These are phyloP conservation scores for Cryptocephalus primarius DNA, from an alignment of 2,888 invertebrate species.

Conservation along the genomic window DNA sequence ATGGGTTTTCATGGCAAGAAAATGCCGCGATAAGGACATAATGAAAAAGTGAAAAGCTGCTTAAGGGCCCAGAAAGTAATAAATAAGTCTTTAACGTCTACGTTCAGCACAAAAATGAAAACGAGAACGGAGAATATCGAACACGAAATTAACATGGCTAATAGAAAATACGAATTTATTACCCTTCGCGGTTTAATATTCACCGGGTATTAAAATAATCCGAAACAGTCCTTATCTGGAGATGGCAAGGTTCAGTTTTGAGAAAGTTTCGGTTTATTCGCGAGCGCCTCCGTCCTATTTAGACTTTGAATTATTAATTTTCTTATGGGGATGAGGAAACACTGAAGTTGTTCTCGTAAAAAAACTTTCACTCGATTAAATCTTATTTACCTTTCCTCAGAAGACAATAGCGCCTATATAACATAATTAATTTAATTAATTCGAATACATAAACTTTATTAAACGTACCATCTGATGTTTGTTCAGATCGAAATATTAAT, in stretches of 20 bases:
- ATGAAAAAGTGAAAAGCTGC: slow-evolving; percentile 18
- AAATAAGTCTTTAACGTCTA: slow-evolving; percentile 21
- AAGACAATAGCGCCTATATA: not conserved
- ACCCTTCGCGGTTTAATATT: slow-evolving; percentile 13
- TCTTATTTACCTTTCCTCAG: not conserved
- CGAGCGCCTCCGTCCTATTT: slow-evolving; percentile 10
- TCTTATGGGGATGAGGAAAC: slow-evolving; percentile 14
- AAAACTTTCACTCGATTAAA: slow-evolving; percentile 1
- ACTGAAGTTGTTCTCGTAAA: not conserved
- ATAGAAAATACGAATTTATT: slow-evolving; percentile 21
- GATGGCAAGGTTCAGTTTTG: slow-evolving; percentile 18
- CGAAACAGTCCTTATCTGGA: slow-evolving; percentile 15
- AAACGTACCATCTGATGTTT: no score
- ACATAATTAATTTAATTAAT: no score
- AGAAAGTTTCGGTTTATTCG: slow-evolving; percentile 15
- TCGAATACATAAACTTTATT: no score
- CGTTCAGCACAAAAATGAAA: slow-evolving; percentile 11
- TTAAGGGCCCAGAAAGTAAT: slow-evolving; percentile 15
- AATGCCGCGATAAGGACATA: slow-evolving; percentile 12
- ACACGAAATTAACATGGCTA: slow-evolving; percentile 15
- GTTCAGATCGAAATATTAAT: no score
- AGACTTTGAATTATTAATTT: slow-evolving; percentile 18
- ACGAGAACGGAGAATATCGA: slow-evolving; percentile 11
- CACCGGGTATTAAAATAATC: slow-evolving; percentile 18
- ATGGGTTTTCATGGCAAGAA: no score